phyloP scores from a whole-genome alignment of 2,888 invertebrate species.

The Ophioninae sp. region DNA sequence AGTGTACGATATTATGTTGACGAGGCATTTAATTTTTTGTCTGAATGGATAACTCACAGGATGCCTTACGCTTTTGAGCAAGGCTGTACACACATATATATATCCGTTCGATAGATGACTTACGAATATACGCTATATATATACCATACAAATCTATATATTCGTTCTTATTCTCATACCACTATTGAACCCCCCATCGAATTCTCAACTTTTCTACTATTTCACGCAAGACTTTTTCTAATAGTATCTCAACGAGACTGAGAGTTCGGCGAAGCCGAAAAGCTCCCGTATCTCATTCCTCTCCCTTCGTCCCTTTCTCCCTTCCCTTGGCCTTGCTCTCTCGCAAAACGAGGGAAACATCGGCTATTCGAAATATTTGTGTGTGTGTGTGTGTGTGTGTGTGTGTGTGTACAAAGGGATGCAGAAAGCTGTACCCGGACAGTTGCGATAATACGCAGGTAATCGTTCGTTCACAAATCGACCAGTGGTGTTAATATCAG shows the following conservation, averaged over 20 bases:
- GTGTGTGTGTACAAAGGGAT: not conserved
- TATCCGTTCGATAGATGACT: not conserved
- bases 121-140: not conserved
- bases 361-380: conserved; percentile 28
- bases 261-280: conserved; percentile 45
- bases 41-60: too few species aligned
- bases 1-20: too few species aligned
- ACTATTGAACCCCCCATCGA: conserved; percentile 46
- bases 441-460: conserved; percentile 50
- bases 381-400: not conserved
- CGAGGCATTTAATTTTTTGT: too few species aligned
- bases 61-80: too few species aligned
- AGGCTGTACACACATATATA: not conserved
- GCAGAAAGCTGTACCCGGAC: not conserved
- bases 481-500: conserved; percentile 51
- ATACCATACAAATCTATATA: not conserved
- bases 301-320: conserved; percentile 24
- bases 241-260: conserved; percentile 58
- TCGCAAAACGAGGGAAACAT: conserved; percentile 52
- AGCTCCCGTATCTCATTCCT: conserved; percentile 56
- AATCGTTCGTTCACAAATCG: conserved; percentile 49
- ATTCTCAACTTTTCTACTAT: conserved; percentile 62
- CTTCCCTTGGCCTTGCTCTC: conserved; percentile 30
- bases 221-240: conserved; percentile 61
- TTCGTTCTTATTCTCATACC: conserved; percentile 19